Evolutionary conservation across 2,797 vertebrate species (phyloP).

Genomic region (Myotis myotis): DNA sequence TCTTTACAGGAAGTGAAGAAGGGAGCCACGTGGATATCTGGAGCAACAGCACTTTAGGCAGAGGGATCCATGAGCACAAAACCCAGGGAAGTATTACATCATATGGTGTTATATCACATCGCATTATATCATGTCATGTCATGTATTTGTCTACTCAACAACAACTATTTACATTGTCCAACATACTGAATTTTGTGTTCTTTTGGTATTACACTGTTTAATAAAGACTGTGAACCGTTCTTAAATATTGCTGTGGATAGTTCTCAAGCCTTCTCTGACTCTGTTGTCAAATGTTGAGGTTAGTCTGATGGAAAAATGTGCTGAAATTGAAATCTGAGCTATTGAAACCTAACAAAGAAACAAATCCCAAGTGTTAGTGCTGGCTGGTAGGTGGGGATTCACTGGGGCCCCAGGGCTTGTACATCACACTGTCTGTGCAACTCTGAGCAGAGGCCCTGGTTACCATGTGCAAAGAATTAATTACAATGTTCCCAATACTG

Average conservation of each 20-base stretch:
- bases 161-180: not conserved
- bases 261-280: not conserved
- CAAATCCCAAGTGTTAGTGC: not conserved
- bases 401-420: not conserved
- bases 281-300: not conserved
- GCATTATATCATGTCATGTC: not conserved
- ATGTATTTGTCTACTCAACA: not conserved
- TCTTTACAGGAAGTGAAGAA: not conserved
- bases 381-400: no score
- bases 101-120: not conserved
- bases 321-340: not conserved
- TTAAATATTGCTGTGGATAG: not conserved
- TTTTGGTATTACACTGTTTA: not conserved
- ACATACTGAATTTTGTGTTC: not conserved
- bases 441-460: not conserved
- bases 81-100: not conserved
- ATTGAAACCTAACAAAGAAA: not conserved
- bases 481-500: not conserved
- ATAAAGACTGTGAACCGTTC: not conserved
- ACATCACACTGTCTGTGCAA: accelerated
- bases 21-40: not conserved
- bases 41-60: not conserved
- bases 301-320: not conserved
- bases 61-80: not conserved
- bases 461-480: not conserved